Evolutionary conservation across 2,113 vertebrate species (phyloP), one percentile per base, ranked within the genome.

Genomic region (Ariopsis seemanni): DNA sequence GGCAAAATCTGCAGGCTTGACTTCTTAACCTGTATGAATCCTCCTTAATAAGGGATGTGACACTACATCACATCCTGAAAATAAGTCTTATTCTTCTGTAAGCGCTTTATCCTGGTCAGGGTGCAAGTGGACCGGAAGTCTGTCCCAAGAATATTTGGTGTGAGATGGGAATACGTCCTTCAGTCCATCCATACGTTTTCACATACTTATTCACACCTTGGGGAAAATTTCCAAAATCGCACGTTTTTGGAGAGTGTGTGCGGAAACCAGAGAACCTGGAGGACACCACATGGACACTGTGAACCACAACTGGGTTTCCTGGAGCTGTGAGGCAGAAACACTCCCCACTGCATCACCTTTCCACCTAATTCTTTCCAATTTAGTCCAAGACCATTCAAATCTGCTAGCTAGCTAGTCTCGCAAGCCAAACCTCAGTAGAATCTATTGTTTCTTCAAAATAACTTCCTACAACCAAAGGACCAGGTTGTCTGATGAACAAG

Each of bases 1-100:
- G 27, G 34, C 71, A 71, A 86, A 79, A 83, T 89, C 84, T 60
- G 81, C 85, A 80, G 62, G 72, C 7, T 27, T 81, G 34, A 22
- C 53, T 80, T 50, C 52, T 78, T 63, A 62, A 78, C 74, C 82
- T 82, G 57, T 62, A 62, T 1, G 15, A 81, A 81, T 60, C 18
- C 52, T 27, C n/a, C 15, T 0, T 55, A 53, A 53, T 78, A 78
- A 53, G 11, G 52, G 22, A n/a, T 55, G 25, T 6, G 25, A 27
- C n/a, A 15, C 25, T 5, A 18, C 18, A 57, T 57, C 50, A 57
- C 2, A 30, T 48, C 27, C 7, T 8, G 50, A 30, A 78, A 27
- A 55, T 17, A 27, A 50, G 48, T 25, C 48, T 11, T 72, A 48
- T 20, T 48, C 69, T 72, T 34, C 15, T 34, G 69, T 17, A 30